These are phyloP conservation scores for Heteromurus nitidus DNA, from an alignment of 2,888 invertebrate species.

Conservation along the genomic window DNA sequence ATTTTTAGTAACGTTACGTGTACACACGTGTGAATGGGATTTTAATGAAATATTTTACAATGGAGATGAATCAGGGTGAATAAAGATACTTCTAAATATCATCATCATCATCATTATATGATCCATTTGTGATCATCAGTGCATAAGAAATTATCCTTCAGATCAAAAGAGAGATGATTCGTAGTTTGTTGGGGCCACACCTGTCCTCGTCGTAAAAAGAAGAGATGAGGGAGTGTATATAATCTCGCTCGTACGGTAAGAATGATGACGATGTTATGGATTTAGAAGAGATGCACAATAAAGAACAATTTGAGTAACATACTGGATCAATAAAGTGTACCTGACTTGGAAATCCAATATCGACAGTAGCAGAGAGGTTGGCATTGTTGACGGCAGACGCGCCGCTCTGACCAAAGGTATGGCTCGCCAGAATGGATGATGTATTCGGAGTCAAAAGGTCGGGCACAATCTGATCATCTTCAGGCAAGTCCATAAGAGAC, in stretches of 20 bases:
- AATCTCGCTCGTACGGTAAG: neutral
- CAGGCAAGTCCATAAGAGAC: constrained; percentile 65
- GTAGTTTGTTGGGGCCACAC: constrained; percentile 34
- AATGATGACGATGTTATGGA: neutral
- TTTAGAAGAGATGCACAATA: neutral
- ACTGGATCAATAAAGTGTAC: constrained; percentile 32
- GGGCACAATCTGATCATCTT: constrained; percentile 72
- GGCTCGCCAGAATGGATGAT: constrained; percentile 73
- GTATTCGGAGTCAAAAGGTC: constrained; percentile 72
- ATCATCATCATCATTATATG: too few species aligned
- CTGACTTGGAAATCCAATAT: constrained; percentile 65
- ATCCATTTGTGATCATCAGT: too few species aligned
- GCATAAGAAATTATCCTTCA: too few species aligned
- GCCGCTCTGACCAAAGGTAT: constrained; percentile 69
- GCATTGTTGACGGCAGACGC: constrained; percentile 62
- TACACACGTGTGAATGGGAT: too few species aligned
- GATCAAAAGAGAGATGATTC: too few species aligned
- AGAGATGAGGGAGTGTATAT: neutral
- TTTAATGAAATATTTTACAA: too few species aligned
- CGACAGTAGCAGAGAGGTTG: constrained; percentile 31
- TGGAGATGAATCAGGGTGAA: too few species aligned
- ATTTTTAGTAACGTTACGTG: too few species aligned
- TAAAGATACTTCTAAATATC: too few species aligned
- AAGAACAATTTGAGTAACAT: neutral
- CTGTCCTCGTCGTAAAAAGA: neutral